Evolutionary conservation across 2,888 invertebrate genomes (phyloP).

Genomic region (Smittia sp.): DNA sequence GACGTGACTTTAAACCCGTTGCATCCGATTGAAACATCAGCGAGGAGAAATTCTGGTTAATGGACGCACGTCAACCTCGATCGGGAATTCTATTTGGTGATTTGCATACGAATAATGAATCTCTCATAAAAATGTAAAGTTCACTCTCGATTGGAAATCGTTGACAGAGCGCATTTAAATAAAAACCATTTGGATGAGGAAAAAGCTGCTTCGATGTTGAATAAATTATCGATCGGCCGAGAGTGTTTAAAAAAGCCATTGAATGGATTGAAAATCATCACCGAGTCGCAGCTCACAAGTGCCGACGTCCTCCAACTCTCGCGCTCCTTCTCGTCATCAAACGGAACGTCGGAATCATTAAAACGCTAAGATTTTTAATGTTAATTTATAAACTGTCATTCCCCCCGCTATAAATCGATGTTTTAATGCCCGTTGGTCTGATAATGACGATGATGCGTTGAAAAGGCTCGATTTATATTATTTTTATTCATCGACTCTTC

Average conservation of each 20-base stretch:
- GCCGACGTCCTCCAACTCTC: not conserved
- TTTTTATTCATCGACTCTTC: not conserved
- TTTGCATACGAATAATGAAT: conserved; percentile 18
- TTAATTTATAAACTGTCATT: conserved; percentile 29
- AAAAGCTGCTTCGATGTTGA: not conserved
- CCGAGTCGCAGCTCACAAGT: conserved; percentile 18
- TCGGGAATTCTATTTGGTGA: conserved; percentile 7
- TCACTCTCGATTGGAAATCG: not conserved
- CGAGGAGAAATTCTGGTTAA: not conserved
- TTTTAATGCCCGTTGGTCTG: conserved; percentile 25
- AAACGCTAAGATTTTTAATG: conserved; percentile 18
- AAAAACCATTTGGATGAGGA: not conserved
- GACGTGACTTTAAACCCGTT: not conserved
- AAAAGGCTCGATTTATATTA: conserved; percentile 26
- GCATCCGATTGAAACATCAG: not conserved
- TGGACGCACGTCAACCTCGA: not conserved
- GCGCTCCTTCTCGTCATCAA: conserved; percentile 28
- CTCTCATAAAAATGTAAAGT: not conserved
- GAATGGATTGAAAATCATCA: conserved; percentile 32
- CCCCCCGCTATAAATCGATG: conserved; percentile 29
- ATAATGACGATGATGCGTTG: conserved; percentile 26
- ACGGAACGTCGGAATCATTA: conserved; percentile 12
- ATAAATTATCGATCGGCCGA: conserved; percentile 16
- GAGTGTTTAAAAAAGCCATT: conserved; percentile 27
- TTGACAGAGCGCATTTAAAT: conserved; percentile 14